A percentile compares a stretch with the other conserved stretches of the same genome.
Evolutionary conservation across 1,140 invertebrate species (phyloP).

Genomic region (Dreissena rostriformis): DNA sequence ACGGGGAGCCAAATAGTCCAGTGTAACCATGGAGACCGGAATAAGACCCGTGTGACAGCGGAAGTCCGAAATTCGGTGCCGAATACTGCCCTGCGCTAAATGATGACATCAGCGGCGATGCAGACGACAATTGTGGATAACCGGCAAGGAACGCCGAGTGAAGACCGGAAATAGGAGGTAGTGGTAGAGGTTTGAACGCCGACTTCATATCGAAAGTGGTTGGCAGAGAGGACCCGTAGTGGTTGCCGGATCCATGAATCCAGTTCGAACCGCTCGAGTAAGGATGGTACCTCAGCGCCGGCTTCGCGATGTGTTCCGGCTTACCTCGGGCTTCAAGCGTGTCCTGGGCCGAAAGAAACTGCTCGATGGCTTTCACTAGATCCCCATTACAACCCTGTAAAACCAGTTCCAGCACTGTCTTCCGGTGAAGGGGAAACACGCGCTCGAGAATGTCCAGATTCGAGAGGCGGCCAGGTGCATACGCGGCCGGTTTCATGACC

Average conservation of each 20-base stretch:
- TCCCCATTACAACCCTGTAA: slow-evolving; percentile 93
- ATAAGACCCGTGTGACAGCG: slow-evolving; percentile 47
- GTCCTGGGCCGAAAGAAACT: slow-evolving; percentile 83
- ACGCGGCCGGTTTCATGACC: slow-evolving; percentile 66
- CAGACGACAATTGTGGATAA: slow-evolving; percentile 32
- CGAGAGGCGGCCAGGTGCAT: slow-evolving; percentile 82
- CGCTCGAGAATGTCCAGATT: slow-evolving; percentile 92
- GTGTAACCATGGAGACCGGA: slow-evolving; percentile 39
- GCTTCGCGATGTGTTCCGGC: slow-evolving; percentile 58
- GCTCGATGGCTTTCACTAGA: slow-evolving; percentile 90
- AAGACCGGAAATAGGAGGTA: slow-evolving; percentile 62
- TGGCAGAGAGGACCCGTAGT: slow-evolving; percentile 56
- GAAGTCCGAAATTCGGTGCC: slow-evolving; percentile 23
- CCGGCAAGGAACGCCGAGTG: slow-evolving; percentile 77
- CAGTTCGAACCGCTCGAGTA: slow-evolving; percentile 49
- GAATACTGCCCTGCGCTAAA: slow-evolving; percentile 46
- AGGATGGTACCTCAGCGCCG: slow-evolving; percentile 51
- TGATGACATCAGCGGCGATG: slow-evolving; percentile 18
- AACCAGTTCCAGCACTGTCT: slow-evolving; percentile 93
- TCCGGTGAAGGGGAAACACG: slow-evolving; percentile 92
- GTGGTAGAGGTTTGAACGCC: slow-evolving; percentile 77
- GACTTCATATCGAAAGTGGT: slow-evolving; percentile 72
- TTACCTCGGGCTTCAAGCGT: slow-evolving; percentile 70
- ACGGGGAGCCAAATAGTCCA: slow-evolving; percentile 39
- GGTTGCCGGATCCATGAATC: slow-evolving; percentile 56